Evolutionary conservation across 2,797 vertebrate genomes (phyloP).

Genomic region (Acrocephalus scirpaceus): DNA sequence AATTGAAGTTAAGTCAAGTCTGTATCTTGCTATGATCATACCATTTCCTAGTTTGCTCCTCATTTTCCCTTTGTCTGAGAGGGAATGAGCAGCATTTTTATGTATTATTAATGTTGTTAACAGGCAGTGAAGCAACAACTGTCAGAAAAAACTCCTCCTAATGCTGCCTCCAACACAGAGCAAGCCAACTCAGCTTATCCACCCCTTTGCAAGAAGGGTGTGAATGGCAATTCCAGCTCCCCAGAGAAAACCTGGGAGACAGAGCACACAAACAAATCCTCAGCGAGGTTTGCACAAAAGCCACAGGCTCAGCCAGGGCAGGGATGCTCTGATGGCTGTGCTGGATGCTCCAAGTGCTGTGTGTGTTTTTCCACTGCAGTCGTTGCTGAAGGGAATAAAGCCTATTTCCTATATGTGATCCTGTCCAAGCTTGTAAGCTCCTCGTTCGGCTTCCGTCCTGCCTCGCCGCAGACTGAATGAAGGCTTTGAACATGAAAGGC

Average conservation of each 20-base stretch:
- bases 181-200: not conserved
- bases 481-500: conserved; percentile 43
- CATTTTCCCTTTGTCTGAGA: not conserved
- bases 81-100: not conserved
- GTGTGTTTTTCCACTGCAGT: conserved; percentile 50
- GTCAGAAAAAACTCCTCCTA: not conserved
- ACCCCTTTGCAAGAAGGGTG: not conserved
- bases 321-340: not conserved
- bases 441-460: conserved; percentile 4
- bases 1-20: not conserved
- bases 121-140: not conserved
- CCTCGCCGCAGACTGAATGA: not conserved
- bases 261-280: not conserved
- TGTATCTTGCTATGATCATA: not conserved
- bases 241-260: not conserved
- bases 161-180: not conserved
- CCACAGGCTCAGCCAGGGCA: not conserved
- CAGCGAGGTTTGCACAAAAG: not conserved
- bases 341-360: not conserved
- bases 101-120: not conserved
- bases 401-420: not conserved
- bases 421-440: conserved; percentile 49
- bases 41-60: not conserved
- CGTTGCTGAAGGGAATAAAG: conserved; percentile 22
- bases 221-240: not conserved